A percentile compares a stretch with the other conserved stretches of the same genome.
Evolutionary conservation across 2,797 vertebrate genomes (phyloP).

Genomic region (Platyrinchus mystaceus): DNA sequence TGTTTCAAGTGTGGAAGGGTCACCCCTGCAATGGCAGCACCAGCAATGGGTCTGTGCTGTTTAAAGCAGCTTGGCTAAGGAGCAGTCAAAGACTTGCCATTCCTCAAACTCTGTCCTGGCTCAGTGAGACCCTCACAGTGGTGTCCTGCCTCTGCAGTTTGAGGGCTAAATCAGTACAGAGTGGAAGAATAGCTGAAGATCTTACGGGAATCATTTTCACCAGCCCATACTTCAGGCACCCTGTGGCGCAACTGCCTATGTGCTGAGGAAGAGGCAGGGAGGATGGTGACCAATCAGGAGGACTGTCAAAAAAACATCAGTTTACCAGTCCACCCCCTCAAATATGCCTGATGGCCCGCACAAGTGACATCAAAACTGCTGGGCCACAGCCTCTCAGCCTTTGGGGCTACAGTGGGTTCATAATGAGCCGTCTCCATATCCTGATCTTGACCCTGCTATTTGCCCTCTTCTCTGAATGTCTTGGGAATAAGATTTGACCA

Average conservation of each 20-base stretch:
- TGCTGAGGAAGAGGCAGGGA: neutral
- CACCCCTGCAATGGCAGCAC: neutral
- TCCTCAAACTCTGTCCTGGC: neutral
- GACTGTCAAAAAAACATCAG: neutral
- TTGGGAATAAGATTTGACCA: neutral
- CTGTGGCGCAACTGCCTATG: neutral
- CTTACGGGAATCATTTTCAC: neutral
- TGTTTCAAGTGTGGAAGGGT: neutral
- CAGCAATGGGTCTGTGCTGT: neutral
- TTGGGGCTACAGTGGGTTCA: fast-evolving
- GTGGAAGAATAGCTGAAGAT: neutral
- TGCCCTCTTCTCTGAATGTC: neutral
- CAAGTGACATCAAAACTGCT: neutral
- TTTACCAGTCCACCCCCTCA: too few species aligned
- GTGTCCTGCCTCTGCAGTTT: neutral
- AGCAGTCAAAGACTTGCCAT: neutral
- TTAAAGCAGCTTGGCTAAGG: neutral
- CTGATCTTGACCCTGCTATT: neutral
- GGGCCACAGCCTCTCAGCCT: fast-evolving
- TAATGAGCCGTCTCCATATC: neutral
- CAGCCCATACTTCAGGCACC: neutral
- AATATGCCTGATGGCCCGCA: neutral
- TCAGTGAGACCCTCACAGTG: neutral
- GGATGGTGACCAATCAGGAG: neutral
- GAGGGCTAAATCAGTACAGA: neutral